Conservation (phyloP, 2,888 invertebrate genomes). For the Clanis bilineata region DNA sequence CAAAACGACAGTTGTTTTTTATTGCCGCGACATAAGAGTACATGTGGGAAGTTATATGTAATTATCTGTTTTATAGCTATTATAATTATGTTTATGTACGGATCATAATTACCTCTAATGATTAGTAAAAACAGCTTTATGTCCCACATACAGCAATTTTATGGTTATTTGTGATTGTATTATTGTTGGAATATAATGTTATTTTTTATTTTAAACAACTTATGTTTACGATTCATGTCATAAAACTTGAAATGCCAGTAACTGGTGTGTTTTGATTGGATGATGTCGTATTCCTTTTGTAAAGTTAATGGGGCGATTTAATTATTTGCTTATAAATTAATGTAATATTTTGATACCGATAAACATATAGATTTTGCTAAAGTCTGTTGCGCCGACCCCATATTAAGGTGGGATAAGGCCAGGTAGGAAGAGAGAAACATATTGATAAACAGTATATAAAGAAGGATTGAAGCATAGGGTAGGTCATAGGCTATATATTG, state of each 20-base stretch:
- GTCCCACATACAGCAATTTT: conserved; percentile 3
- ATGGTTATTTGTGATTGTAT: conserved; percentile 10
- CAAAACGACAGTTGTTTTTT: background rate
- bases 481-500: too few relatives aligned
- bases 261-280: background rate
- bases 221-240: conserved; percentile 1
- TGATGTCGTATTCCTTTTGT: background rate
- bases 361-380: too few relatives aligned
- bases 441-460: too few relatives aligned
- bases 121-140: conserved; percentile 17
- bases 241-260: conserved; percentile 5
- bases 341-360: too few relatives aligned
- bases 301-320: too few relatives aligned
- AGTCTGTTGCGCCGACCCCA: too few relatives aligned
- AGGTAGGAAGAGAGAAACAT: too few relatives aligned
- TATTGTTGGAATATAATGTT: conserved; percentile 2
- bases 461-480: too few relatives aligned
- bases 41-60: conserved; percentile 34
- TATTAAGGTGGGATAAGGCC: too few relatives aligned
- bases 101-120: conserved; percentile 19
- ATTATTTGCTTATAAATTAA: too few relatives aligned
- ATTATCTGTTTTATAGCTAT: conserved; percentile 28
- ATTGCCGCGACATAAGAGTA: conserved; percentile 20
- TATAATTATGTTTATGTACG: conserved; percentile 29
- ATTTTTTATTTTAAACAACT: background rate